A percentile compares a stretch with the other conserved stretches of the same genome.
Conservation (phyloP, 2,797 vertebrate genomes). For the Amniataba percoides region DNA sequence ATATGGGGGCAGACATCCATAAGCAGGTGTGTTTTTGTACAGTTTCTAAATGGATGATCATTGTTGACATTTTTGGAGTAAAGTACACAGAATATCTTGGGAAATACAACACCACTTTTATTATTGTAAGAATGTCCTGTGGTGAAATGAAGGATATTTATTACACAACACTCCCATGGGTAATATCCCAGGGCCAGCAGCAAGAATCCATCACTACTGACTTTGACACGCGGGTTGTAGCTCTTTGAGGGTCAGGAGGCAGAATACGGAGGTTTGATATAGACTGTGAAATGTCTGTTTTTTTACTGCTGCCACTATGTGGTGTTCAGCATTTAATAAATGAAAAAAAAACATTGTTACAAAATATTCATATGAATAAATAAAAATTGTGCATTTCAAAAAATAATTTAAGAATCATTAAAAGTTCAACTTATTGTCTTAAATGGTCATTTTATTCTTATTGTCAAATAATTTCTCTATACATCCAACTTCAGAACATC, state of each 20-base stretch:
- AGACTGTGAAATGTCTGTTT: conserved; percentile 14
- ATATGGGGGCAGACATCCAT: background rate
- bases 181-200: conserved; percentile 3
- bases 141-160: conserved; percentile 5
- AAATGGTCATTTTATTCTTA: background rate
- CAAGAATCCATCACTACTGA: conserved; percentile 14
- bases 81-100: background rate
- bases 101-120: background rate
- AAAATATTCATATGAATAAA: background rate
- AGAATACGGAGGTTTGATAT: conserved; percentile 1
- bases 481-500: background rate
- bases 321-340: background rate
- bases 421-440: background rate
- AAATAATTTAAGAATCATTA: background rate
- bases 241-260: background rate
- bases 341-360: background rate
- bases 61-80: background rate
- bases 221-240: conserved; percentile 1
- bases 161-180: background rate
- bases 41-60: conserved; percentile 4
- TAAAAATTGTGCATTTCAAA: background rate
- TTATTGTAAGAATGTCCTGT: background rate
- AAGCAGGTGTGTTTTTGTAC: conserved; percentile 9
- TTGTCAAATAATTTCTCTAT: background rate
- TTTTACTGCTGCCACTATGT: background rate